Percentiles rank a stretch among this genome's conserved stretches.
These are phyloP conservation scores for Murina feae DNA, from an alignment of 2,113 vertebrate species.

Conservation along the genomic window DNA sequence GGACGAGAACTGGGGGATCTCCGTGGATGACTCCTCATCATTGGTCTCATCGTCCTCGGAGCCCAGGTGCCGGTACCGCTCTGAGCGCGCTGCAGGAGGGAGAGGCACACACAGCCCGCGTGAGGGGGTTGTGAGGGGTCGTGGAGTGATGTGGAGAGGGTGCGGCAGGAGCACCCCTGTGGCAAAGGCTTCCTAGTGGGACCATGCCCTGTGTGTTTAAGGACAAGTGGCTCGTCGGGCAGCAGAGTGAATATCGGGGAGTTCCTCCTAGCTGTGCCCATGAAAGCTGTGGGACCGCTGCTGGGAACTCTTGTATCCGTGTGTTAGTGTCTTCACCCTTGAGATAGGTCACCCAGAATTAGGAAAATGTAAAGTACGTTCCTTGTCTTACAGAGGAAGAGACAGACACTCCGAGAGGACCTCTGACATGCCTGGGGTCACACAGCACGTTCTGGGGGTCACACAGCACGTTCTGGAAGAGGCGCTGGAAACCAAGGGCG, in stretches of 20 bases:
- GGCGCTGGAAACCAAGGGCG: accelerated
- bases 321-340: not conserved
- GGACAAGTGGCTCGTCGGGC: not conserved
- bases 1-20: conserved; percentile 95
- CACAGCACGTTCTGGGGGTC: not conserved
- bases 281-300: not conserved
- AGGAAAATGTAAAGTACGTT: not conserved
- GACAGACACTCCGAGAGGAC: not conserved
- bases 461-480: not conserved
- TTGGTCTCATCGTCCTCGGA: conserved; percentile 95
- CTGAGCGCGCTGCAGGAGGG: conserved; percentile 87
- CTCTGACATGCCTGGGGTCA: not conserved
- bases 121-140: not conserved
- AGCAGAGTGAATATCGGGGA: not conserved
- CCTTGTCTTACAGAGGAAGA: not conserved
- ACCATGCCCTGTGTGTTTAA: not conserved
- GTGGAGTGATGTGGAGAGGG: not conserved
- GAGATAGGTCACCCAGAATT: not conserved
- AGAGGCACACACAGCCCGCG: not conserved
- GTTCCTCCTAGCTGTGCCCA: too few relatives aligned
- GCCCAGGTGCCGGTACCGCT: conserved; percentile 93
- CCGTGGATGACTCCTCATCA: conserved; percentile 92
- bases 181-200: not conserved
- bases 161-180: too few relatives aligned
- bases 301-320: not conserved